Percentiles rank a stretch among this genome's conserved stretches.
These are phyloP conservation scores for Helogale parvula DNA, from an alignment of 2,113 vertebrate genomes.

Conservation along the genomic window DNA sequence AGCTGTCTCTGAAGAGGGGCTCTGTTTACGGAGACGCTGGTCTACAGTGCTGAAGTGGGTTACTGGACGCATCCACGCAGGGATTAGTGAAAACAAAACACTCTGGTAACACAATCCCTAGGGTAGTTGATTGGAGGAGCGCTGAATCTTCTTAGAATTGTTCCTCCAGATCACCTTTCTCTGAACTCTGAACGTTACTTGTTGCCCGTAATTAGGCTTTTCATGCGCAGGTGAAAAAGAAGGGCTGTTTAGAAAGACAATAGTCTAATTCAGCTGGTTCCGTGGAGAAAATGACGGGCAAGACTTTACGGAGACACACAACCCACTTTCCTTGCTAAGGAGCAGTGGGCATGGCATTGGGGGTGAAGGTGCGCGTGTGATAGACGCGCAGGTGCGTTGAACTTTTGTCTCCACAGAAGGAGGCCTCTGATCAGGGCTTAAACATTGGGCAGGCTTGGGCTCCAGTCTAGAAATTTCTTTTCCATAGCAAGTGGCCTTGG, in stretches of 20 bases:
- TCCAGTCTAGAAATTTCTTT: neutral
- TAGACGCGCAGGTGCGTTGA: neutral
- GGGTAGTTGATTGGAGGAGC: constrained; percentile 40
- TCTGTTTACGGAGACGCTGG: neutral
- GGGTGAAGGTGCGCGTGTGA: neutral
- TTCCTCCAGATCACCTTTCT: constrained; percentile 59
- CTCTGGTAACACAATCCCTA: constrained; percentile 41
- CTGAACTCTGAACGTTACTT: constrained; percentile 52
- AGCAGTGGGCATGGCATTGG: too few species aligned
- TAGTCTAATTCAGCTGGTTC: constrained; percentile 18
- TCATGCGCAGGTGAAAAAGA: neutral
- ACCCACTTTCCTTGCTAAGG: neutral
- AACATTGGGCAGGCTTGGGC: neutral
- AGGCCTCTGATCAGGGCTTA: neutral
- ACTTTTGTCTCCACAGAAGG: neutral
- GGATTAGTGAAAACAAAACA: constrained; percentile 43
- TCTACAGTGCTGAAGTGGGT: neutral
- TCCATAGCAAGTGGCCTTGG: neutral
- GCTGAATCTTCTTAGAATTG: constrained; percentile 57
- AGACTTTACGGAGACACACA: neutral
- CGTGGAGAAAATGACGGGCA: neutral
- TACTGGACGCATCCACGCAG: neutral
- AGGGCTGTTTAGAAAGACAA: constrained; percentile 11
- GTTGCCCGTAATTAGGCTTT: constrained; percentile 38
- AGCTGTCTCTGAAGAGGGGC: neutral